Evolutionary conservation across 2,113 vertebrate genomes (phyloP).

Genomic region (Ammodytes marinus): DNA sequence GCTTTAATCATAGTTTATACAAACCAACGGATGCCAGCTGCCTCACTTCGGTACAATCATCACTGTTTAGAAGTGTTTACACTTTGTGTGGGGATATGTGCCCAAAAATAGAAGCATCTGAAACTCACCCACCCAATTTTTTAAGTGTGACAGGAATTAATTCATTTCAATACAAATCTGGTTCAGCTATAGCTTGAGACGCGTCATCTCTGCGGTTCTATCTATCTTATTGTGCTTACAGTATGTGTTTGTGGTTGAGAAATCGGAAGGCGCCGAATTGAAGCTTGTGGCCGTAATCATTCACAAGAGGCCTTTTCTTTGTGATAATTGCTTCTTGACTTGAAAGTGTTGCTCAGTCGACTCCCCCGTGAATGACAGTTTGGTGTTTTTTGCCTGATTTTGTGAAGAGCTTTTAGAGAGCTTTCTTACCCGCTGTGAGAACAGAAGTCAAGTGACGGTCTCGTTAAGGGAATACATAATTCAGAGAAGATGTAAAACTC

Average conservation of each 20-base stretch:
- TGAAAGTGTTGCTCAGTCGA: conserved; percentile 54
- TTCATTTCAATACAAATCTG: conserved; percentile 22
- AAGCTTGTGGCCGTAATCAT: conserved; percentile 56
- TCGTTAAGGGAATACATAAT: conserved; percentile 27
- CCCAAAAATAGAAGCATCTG: conserved; percentile 35
- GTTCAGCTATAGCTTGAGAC: conserved; percentile 25
- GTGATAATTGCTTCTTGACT: conserved; percentile 68
- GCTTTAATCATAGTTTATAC: conserved; percentile 63
- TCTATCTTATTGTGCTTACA: conserved; percentile 18
- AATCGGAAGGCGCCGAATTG: conserved; percentile 51
- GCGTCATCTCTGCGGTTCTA: conserved; percentile 37
- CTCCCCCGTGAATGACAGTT: conserved; percentile 51
- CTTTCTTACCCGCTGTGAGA: conserved; percentile 30
- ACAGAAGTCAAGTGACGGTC: conserved; percentile 10
- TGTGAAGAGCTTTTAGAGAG: not conserved
- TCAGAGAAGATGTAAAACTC: conserved; percentile 27
- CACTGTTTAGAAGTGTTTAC: conserved; percentile 45
- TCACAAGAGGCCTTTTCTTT: conserved; percentile 37
- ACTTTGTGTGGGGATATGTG: conserved; percentile 42
- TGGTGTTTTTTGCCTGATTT: conserved; percentile 20
- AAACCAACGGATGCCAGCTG: conserved; percentile 67
- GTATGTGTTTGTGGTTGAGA: conserved; percentile 8
- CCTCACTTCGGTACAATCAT: conserved; percentile 39
- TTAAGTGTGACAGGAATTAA: conserved; percentile 49
- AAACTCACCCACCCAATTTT: conserved; percentile 18